Conservation (phyloP, 2,888 invertebrate species). For the Metellina segmentata region DNA sequence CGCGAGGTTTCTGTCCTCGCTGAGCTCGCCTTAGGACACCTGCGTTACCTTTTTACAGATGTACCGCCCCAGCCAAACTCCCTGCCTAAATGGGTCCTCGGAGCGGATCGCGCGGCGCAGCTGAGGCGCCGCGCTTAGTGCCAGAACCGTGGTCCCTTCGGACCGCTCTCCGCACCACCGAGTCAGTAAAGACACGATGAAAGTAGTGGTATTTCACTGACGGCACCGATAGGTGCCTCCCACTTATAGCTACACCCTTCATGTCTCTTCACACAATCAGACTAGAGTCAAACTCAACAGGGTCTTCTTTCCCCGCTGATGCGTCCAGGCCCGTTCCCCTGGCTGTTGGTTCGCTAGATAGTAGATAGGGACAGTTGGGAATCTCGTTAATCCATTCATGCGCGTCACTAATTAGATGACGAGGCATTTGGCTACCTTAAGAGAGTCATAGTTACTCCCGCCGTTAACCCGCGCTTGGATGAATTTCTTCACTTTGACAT, state of each 20-base stretch:
- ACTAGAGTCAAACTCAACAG: too few species aligned
- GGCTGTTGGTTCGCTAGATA: constrained; percentile 80
- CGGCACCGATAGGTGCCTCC: too few species aligned
- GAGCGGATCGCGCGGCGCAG: too few species aligned
- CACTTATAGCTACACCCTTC: too few species aligned
- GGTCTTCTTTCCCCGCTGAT: constrained; percentile 78
- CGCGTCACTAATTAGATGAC: constrained; percentile 73
- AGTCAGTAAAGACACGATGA: constrained; percentile 84
- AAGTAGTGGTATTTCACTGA: constrained; percentile 83
- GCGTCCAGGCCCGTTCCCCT: constrained; percentile 85
- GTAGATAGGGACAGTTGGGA: constrained; percentile 60
- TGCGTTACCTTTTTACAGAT: constrained; percentile 86
- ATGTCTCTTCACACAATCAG: too few species aligned
- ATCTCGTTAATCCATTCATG: constrained; percentile 74
- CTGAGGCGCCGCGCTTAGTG: too few species aligned
- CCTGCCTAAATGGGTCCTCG: too few species aligned
- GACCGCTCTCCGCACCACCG: too few species aligned
- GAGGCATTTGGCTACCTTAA: constrained; percentile 69
- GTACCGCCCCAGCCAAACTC: constrained; percentile 84
- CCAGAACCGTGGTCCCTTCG: too few species aligned
- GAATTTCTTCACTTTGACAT: constrained; percentile 82
- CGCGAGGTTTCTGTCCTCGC: constrained; percentile 87
- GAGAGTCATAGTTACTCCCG: constrained; percentile 80
- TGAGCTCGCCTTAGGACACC: constrained; percentile 86
- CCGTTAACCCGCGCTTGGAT: constrained; percentile 81